Evolutionary conservation across 2,113 vertebrate species (phyloP), one percentile per base, ranked within the genome.

Genomic region (Spea multiplicata): DNA sequence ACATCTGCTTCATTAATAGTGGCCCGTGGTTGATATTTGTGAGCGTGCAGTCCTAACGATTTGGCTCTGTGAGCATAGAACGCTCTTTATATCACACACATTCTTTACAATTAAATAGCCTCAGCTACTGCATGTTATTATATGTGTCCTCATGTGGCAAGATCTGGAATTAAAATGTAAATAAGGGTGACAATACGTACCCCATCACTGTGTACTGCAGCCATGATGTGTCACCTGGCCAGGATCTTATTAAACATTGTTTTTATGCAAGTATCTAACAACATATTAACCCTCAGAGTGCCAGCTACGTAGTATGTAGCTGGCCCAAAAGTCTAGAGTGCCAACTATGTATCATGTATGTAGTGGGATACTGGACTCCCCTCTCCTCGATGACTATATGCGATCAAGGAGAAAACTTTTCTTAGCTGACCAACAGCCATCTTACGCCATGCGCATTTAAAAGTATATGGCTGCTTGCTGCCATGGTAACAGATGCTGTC

Each of bases 1-100:
- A 93, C 94, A 94, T 95, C 93, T 95, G 94, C 94, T 95, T 95
- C 94, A 95, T 95, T 96, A 94, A 90, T 92, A 89, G 92, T 90
- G 88, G 90, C 91, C 91, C 84, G 84, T 91, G 91, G 93, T 94
- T 94, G 94, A 93, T 94, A 94, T 95, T 93, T 93, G 91, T 95
- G 94, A 92, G 93, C 92, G 91, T 93, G 91, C 92, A 90, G 92
- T 93, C 94, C 94, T 95, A 95, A 96, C 94, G 93, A 95, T 93
- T 89, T 91, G 91, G 92, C 92, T 92, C 92, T 87, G 90, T 88
- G 90, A 80, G 71, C 71, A 88, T 90, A 87, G 92, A 89, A 87
- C 85, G 89, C 89, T 84, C 87, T 91, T 92, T 91, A 87, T 93
- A 92, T 91, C 93, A 93, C 92, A 89, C 88, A 91, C 90, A 94